These are phyloP conservation scores for Eulacestoma nigropectus DNA, from an alignment of 2,113 vertebrate genomes.

Conservation along the genomic window DNA sequence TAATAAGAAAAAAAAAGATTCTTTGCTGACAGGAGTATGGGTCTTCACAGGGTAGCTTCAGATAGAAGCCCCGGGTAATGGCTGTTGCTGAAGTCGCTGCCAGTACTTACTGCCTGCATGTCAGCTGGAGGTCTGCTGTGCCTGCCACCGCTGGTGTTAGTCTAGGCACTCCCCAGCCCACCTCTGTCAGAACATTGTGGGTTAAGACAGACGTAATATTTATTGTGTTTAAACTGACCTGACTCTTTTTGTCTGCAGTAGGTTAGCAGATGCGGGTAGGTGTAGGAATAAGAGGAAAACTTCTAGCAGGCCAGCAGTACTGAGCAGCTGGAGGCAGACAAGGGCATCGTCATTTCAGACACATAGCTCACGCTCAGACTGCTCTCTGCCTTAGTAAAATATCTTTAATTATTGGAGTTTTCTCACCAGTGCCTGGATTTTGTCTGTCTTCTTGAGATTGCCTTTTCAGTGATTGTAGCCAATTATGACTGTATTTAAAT, in stretches of 20 bases:
- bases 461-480: background rate
- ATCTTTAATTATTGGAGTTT: background rate
- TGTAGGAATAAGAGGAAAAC: background rate
- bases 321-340: background rate
- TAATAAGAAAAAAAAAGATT: background rate
- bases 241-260: background rate
- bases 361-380: rapidly evolving
- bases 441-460: background rate
- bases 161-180: background rate
- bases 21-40: background rate
- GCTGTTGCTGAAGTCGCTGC: background rate
- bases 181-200: background rate
- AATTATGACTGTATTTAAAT: constrained; percentile 13
- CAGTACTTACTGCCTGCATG: background rate
- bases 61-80: background rate
- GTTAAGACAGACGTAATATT: background rate
- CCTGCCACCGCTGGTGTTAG: background rate
- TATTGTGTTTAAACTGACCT: background rate
- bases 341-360: background rate
- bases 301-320: background rate
- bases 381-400: background rate
- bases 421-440: background rate
- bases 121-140: background rate
- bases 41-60: background rate
- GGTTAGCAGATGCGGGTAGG: background rate